Evolutionary conservation across 2,888 invertebrate genomes (phyloP).

Genomic region (Rhopalosiphum nymphaeae): DNA sequence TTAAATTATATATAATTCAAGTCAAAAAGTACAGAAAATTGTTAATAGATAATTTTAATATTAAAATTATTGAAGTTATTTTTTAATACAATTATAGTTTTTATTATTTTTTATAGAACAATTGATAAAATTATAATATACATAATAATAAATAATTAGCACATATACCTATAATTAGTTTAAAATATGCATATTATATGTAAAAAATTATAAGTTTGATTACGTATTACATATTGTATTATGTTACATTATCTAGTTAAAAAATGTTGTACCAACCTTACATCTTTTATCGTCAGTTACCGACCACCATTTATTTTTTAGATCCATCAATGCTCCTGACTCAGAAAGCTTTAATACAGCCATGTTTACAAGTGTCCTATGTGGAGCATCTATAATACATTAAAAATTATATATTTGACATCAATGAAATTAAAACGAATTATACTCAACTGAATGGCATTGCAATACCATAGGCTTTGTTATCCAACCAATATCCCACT

Average conservation of each 20-base stretch:
- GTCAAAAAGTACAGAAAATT: too few relatives aligned
- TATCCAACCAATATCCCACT: constrained; percentile 85
- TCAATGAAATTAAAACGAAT: neutral
- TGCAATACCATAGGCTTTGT: constrained; percentile 94
- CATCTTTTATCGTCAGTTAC: constrained; percentile 76
- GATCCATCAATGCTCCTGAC: constrained; percentile 81
- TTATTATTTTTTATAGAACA: neutral
- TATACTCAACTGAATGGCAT: constrained; percentile 81
- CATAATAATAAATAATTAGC: neutral
- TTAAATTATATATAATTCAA: too few relatives aligned
- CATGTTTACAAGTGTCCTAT: constrained; percentile 84
- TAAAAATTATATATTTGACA: neutral
- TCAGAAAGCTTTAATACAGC: constrained; percentile 93
- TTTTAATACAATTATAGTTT: neutral
- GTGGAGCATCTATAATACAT: constrained; percentile 78
- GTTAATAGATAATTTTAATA: too few relatives aligned
- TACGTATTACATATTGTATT: neutral
- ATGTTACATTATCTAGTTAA: neutral
- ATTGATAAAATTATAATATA: neutral
- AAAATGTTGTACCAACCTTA: constrained; percentile 70
- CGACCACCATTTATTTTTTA: constrained; percentile 95
- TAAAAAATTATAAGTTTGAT: neutral
- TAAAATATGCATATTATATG: neutral
- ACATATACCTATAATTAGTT: neutral
- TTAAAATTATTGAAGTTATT: too few relatives aligned